Base-by-base conservation (phyloP, 2,797 vertebrate genomes). In the Gymnoscopelus braueri region DNA sequence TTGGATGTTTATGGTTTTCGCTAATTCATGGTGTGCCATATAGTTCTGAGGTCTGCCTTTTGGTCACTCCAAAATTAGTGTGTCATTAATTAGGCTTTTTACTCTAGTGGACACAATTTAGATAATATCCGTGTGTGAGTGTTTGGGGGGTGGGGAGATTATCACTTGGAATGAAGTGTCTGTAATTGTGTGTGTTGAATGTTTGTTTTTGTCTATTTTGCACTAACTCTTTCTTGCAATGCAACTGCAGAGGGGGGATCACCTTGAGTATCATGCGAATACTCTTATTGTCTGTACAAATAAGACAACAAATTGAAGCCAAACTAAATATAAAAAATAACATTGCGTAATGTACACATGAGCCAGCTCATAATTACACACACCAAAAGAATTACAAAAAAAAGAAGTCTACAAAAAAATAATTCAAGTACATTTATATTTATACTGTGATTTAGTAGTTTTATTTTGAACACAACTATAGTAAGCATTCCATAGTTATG, bases 371-470 rank as follows among this genome's bases (percentile, higher is more conserved):
- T 58, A 70, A 63, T 60, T 10, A 65, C 8, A 44, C 39, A 72
- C 4, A 71, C 2, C 52, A 57, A 67, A 68, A 69, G 29, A 63
- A 12, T 61, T 77, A 80, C 79, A 67, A 80, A 77, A 80, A 61
- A 8, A 74, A 47, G 5, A 82, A 67, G 56, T 23, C 48, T 68
- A 51, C 57, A 55, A 12, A 63, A 59, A 81, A 72, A 61, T 50
- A 6, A 9, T 44, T 10, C 39, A 80, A 88, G 87, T 89, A 90
- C 84, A 91, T 89, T 67, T 89, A 89, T 89, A 89, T 93, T 91
- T 90, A 69, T 89, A 90, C 39, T 90, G 87, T 83, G 69, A 82
- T 14, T 14, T 5, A 2, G 2, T 39, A 5, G 9, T 57, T 65
- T 48, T 64, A 1, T 61, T 61, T 51, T 26, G 1, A 52, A 13